Evolutionary conservation across 2,113 vertebrate genomes (phyloP), one percentile per base, ranked within the genome.

Genomic region (Eulemur rufifrons): DNA sequence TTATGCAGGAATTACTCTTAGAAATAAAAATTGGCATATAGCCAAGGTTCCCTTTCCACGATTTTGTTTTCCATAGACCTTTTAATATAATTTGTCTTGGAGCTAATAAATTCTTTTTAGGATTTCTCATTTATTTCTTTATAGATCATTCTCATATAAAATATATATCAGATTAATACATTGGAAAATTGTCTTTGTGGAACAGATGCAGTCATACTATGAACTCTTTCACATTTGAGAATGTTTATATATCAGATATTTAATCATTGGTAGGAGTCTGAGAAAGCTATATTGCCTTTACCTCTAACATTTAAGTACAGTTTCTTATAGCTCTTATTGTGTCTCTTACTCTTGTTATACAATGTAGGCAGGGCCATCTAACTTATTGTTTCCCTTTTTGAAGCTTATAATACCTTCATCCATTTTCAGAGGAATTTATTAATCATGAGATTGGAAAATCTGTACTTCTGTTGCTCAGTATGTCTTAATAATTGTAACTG

Each of bases 391-490:
- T 94, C 23, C 89, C n/a, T 63, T 39, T 74, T 74, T 56, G 66
- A 82, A 74, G 88, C 89, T 20, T 34, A 0, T 87, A 45, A 25
- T 37, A 0, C 68, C 50, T 76, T 9, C 11, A 1, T 11, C 10
- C 29, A 86, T 92, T 92, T 89, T 69, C 95, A 86, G 89, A 97
- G 91, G 91, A 45, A 77, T 97, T 96, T 90, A 54, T 52, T 87
- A 76, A 95, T 96, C 88, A 89, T n/a, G 76, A 74, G 7, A 10
- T 61, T 90, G 45, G 29, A 83, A 91, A 95, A 89, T 76, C 13
- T 73, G 20, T 89, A 34, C 29, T 85, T 76, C 37, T 52, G 12
- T 81, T 87, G 45, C 64, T 96, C 23, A 50, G 52, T 91, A 37
- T 80, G 32, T 94, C 69, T 88, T 86, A 63, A 47, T 50, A 84